Evolutionary conservation across 2,113 vertebrate species (phyloP).

Genomic region (Pithys albifrons): DNA sequence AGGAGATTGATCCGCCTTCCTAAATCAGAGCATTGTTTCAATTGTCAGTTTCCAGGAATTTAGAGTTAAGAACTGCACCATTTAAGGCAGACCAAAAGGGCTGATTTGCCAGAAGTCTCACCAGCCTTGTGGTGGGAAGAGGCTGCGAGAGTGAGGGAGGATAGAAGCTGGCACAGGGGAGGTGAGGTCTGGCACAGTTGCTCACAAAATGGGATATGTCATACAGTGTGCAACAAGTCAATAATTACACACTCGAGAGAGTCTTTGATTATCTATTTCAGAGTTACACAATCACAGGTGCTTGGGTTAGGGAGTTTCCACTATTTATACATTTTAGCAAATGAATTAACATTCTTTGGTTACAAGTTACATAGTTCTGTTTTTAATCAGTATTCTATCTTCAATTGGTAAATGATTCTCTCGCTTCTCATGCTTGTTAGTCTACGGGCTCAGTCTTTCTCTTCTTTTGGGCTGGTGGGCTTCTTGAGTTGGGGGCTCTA

Average conservation of each 20-base stretch:
- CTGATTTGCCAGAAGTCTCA: background rate
- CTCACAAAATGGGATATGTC: background rate
- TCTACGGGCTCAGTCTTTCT: background rate
- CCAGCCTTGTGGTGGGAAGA: background rate
- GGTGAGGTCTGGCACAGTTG: background rate
- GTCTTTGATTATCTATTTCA: background rate
- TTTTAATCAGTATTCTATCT: background rate
- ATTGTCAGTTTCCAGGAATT: background rate
- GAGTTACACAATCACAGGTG: background rate
- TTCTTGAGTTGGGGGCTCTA: background rate
- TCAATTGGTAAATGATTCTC: background rate
- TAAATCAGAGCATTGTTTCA: accelerated
- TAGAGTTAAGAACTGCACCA: too few relatives aligned
- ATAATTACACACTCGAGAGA: background rate
- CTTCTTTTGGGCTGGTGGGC: background rate
- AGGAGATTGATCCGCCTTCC: too few relatives aligned
- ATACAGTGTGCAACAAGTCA: background rate
- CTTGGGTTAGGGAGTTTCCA: too few relatives aligned
- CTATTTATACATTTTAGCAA: background rate
- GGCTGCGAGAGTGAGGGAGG: background rate
- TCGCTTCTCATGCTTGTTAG: background rate
- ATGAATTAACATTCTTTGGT: background rate
- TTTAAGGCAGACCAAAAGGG: background rate
- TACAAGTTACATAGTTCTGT: background rate
- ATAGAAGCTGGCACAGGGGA: background rate